These are phyloP conservation scores for Syngnathus acus DNA, from an alignment of 2,797 vertebrate genomes.

Conservation along the genomic window DNA sequence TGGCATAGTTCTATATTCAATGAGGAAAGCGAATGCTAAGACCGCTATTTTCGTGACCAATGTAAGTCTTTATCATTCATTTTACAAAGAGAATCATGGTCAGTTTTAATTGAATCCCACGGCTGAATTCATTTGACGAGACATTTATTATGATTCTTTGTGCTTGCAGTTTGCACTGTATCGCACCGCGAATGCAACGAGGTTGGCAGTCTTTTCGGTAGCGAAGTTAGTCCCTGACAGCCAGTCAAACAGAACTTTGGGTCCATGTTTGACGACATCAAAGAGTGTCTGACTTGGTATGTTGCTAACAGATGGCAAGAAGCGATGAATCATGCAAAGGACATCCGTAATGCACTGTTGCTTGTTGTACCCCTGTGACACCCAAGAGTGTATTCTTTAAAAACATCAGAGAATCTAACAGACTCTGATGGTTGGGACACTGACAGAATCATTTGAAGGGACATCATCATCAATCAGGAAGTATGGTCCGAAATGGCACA, in stretches of 20 bases:
- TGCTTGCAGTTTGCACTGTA: neutral
- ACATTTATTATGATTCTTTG: neutral
- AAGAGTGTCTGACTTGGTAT: neutral
- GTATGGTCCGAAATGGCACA: neutral
- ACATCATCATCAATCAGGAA: no score
- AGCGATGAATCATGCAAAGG: neutral
- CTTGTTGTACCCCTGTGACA: neutral
- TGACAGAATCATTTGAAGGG: no score
- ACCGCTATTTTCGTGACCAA: neutral
- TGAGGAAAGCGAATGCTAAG: neutral
- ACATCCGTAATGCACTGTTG: neutral
- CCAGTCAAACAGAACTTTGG: neutral
- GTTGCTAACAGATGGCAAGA: slow-evolving; percentile 1
- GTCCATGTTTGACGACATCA: neutral
- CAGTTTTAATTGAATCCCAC: neutral
- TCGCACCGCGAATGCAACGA: neutral
- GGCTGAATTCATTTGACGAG: neutral
- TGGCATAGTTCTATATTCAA: neutral
- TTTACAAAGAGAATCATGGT: neutral
- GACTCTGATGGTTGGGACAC: neutral
- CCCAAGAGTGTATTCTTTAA: neutral
- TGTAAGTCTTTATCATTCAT: neutral
- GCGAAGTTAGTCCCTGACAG: neutral
- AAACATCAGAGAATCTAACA: neutral
- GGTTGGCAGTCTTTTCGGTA: slow-evolving; percentile 2